Conservation (phyloP, 2,888 invertebrate genomes). For the Erebia palarica region DNA sequence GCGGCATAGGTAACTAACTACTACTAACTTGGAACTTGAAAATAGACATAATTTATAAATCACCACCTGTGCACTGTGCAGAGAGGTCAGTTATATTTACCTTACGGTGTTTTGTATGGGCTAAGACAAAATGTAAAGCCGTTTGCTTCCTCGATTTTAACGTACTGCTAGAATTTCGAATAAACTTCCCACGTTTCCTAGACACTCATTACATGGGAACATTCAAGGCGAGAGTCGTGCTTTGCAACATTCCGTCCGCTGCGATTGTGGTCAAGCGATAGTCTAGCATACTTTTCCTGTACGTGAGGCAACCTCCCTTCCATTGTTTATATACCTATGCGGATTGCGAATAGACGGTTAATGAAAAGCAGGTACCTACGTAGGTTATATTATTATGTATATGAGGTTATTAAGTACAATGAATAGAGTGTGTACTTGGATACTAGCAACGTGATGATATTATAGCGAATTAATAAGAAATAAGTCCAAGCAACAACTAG, state of each 20-base stretch:
- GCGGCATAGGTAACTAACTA: no score
- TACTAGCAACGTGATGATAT: conserved; percentile 38
- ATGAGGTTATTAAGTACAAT: neutral
- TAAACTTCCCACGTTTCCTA: neutral
- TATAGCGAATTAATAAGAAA: conserved; percentile 58
- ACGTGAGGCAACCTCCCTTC: conserved; percentile 3
- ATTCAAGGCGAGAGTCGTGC: conserved; percentile 1
- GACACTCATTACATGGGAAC: conserved; percentile 1
- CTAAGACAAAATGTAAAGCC: neutral
- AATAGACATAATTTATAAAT: no score
- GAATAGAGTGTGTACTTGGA: conserved; percentile 1
- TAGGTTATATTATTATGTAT: neutral
- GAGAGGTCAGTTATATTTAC: no score
- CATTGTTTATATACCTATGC: conserved; percentile 11
- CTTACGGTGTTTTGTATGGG: no score
- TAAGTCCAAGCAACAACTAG: conserved; percentile 56
- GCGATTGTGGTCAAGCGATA: conserved; percentile 7
- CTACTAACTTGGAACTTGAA: no score
- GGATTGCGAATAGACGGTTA: neutral
- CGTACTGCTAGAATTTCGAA: neutral
- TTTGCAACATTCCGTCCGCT: neutral
- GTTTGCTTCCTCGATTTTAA: neutral
- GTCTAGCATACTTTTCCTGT: conserved; percentile 3
- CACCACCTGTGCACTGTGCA: no score
- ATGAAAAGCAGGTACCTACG: neutral